Evolutionary conservation across 1,140 invertebrate genomes (phyloP), one percentile per base, ranked within the genome.

Genomic region (Cyclargus thomasi): DNA sequence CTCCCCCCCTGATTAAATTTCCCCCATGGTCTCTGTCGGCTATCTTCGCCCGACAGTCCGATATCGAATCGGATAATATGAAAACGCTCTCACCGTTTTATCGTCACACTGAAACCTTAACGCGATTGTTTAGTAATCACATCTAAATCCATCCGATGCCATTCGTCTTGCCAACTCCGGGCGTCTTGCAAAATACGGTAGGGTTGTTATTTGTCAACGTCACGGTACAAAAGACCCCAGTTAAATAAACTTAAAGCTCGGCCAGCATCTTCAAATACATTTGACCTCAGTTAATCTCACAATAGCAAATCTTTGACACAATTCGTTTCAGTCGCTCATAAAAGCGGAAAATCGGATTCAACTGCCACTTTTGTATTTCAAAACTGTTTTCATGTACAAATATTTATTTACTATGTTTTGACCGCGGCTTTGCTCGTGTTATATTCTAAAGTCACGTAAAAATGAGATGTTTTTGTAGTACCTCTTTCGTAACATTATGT

Each of bases 141-240:
- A 21, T 18, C 18, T 21, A 59, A 59, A 59, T 59, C 17, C 17
- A 59, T 59, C 55, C 18, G 10, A 22, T 11, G 55, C 55, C 10
- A 59, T 59, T 59, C 55, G 14, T 59, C 55, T 59, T 59, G 10
- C 55, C 39, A 16, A 7, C 5, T 21, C 55, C 10, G 20, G 11
- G 55, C 55, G 18, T 59, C 55, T 59, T 59, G 55, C 8, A 16
- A 47, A 47, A 59, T 59, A 21, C 21, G 14, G 55, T 11, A 59
- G 55, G 55, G 17, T 11, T 59, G 55, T 59, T 59, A 59, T 59
- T 59, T 59, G 55, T 59, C 55, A 59, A 59, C 55, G 55, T 59
- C 55, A 59, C 10, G 18, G 55, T 59, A 59, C 55, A 59, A 59
- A 59, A 59, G 55, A 59, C 17, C 55, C 55, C 18, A 21, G 55